Evolutionary conservation across 2,888 invertebrate genomes (phyloP), one percentile per base, ranked within the genome.

Genomic region (Trissolcus japonicus): DNA sequence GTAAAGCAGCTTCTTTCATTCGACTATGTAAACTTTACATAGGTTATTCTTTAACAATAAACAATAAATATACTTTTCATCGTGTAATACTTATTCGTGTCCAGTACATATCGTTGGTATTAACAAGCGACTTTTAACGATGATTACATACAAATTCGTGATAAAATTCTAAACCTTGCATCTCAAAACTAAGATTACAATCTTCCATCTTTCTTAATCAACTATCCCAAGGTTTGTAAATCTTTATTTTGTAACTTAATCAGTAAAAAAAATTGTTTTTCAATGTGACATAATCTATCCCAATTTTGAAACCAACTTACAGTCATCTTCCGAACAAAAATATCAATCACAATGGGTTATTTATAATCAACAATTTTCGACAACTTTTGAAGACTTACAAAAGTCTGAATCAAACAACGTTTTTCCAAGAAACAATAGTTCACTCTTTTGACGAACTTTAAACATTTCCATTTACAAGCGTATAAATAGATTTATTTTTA

Each of bases 21-120:
- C 69, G 55, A 55, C 69, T 55, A 69, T 50, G 25, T 25, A 61
- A 69, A 69, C 25, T 60, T 69, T 56, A 41, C 43, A 13, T 56
- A 71, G 16, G 50, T 56, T 35, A 46, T n/a, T 35, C 7, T 25
- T 35, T 43, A 71, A 71, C 71, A 62, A 57, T 62, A 62, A 71
- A 69, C 61, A 61, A 71, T 62, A 71, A 57, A 62, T 71, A 71
- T 71, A 71, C 56, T 69, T 61, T 62, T 13, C 19, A 40, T 62
- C 13, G 48, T 50, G 54, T 48, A 51, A 53, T 69, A 71, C 57
- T 51, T 50, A 35, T 6, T 62, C 9, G 17, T 29, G 6, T 56
- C 19, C 62, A 71, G 61, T 57, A 51, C 62, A 50, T n/a, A 61
- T 57, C 29, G 35, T 57, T 57, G 43, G 9, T 41, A n/a, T 16